Evolutionary conservation across 2,113 vertebrate genomes (phyloP).

Genomic region (Phycodurus eques): DNA sequence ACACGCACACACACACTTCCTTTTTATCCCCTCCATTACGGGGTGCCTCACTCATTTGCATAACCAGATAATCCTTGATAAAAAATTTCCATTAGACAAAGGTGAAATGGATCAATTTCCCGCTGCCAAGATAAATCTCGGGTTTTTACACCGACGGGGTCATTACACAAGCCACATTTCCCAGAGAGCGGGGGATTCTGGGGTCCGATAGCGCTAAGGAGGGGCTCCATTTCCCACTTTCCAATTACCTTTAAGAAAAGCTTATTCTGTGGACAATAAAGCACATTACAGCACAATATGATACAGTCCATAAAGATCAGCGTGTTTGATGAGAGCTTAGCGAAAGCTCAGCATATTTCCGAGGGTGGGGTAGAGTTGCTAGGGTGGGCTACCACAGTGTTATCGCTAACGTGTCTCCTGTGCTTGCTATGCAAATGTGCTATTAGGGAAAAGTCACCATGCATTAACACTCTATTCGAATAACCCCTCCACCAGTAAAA

Average conservation of each 20-base stretch:
- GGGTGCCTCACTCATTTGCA: conserved; percentile 95
- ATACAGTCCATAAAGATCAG: conserved; percentile 99
- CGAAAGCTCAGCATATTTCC: conserved; percentile 99
- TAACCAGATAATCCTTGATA: conserved; percentile 99
- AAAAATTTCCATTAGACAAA: conserved; percentile 99
- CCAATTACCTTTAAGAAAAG: conserved; percentile 99
- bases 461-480: conserved; percentile 74
- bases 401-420: conserved; percentile 80
- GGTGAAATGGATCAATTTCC: conserved; percentile 99
- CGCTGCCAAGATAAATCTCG: conserved; percentile 99
- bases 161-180: conserved; percentile 97
- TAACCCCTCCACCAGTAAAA: conserved; percentile 58
- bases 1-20: not conserved
- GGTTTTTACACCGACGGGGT: conserved; percentile 97
- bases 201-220: conserved; percentile 77
- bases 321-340: conserved; percentile 99
- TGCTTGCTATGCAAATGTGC: conserved; percentile 75
- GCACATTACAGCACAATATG: conserved; percentile 99
- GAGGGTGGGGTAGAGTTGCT: not conserved
- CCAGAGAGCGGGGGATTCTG: conserved; percentile 75
- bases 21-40: conserved; percentile 77
- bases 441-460: conserved; percentile 74
- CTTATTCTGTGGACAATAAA: conserved; percentile 99
- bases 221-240: conserved; percentile 90
- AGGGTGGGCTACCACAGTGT: conserved; percentile 76